Percentiles rank a stretch among this genome's conserved stretches.
phyloP scores from a whole-genome alignment of 2,113 vertebrate genomes.

The Cephalopholis sonnerati region DNA sequence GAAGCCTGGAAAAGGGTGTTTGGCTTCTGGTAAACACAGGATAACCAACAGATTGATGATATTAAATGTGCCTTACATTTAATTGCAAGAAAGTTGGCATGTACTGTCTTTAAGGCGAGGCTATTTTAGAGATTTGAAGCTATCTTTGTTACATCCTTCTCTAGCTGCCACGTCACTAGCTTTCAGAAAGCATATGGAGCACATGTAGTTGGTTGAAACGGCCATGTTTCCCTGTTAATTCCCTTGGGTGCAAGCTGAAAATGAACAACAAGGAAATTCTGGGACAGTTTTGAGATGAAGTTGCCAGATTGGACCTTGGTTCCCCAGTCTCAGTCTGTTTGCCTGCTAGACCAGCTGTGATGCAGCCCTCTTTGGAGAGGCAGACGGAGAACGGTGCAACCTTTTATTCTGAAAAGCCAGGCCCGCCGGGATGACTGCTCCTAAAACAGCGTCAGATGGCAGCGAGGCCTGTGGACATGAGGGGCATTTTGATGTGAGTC shows the following conservation, averaged over 20 bases:
- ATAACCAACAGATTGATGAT: not conserved
- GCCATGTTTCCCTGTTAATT: constrained; percentile 39
- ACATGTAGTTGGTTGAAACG: constrained; percentile 42
- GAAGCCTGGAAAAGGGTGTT: not conserved
- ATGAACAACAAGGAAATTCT: constrained; percentile 59
- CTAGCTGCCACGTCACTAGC: constrained; percentile 5
- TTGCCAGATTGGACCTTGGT: constrained; percentile 61
- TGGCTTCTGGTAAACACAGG: not conserved
- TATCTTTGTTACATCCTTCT: not conserved
- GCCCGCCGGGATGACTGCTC: constrained; percentile 46
- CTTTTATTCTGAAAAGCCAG: constrained; percentile 65
- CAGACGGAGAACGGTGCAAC: constrained; percentile 51
- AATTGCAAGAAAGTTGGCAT: not conserved
- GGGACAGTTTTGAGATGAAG: constrained; percentile 57
- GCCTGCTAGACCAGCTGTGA: constrained; percentile 67
- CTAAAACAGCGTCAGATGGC: constrained; percentile 61
- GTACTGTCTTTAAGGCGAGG: not conserved
- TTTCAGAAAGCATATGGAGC: constrained; percentile 55
- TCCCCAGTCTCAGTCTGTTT: constrained; percentile 48
- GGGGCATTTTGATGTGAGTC: constrained; percentile 64
- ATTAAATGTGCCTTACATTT: not conserved
- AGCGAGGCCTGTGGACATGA: constrained; percentile 45
- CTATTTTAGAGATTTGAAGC: constrained; percentile 7
- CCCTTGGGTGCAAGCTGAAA: constrained; percentile 34
- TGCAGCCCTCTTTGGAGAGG: constrained; percentile 58